Evolutionary conservation across 2,797 vertebrate genomes (phyloP).

Genomic region (Diglossa cyanea): DNA sequence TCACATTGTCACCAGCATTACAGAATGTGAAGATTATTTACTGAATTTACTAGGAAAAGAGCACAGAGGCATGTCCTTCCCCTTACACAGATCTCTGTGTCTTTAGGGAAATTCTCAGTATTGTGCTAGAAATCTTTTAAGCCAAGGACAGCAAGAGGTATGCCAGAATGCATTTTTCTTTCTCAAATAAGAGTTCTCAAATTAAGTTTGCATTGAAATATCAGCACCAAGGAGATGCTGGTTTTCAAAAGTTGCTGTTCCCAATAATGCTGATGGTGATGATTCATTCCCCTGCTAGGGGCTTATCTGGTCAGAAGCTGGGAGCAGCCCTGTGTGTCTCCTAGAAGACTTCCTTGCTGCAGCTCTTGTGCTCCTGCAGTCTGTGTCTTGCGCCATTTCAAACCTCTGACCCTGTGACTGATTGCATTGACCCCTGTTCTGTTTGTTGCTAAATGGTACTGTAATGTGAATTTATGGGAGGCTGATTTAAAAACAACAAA

Average conservation of each 20-base stretch:
- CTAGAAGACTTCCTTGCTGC: background rate
- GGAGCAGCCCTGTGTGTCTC: background rate
- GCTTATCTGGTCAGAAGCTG: background rate
- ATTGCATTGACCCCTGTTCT: background rate
- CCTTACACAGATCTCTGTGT: background rate
- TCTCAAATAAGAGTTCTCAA: background rate
- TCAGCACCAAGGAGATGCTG: background rate
- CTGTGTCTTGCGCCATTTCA: background rate
- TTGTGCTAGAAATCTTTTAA: background rate
- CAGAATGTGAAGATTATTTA: background rate
- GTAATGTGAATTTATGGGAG: background rate
- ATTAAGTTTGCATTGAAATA: background rate
- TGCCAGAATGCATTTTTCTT: background rate
- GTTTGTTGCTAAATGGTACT: background rate
- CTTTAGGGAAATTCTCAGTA: background rate
- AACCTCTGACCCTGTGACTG: background rate
- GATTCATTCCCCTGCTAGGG: background rate
- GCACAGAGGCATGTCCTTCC: background rate
- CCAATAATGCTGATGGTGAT: rapidly evolving
- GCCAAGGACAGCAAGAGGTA: background rate
- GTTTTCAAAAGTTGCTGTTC: background rate
- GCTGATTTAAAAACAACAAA: background rate
- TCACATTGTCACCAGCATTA: background rate
- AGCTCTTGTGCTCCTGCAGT: background rate
- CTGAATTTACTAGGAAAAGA: background rate